phyloP scores from a whole-genome alignment of 2,888 invertebrate species.

The Tubulanus polymorphus region DNA sequence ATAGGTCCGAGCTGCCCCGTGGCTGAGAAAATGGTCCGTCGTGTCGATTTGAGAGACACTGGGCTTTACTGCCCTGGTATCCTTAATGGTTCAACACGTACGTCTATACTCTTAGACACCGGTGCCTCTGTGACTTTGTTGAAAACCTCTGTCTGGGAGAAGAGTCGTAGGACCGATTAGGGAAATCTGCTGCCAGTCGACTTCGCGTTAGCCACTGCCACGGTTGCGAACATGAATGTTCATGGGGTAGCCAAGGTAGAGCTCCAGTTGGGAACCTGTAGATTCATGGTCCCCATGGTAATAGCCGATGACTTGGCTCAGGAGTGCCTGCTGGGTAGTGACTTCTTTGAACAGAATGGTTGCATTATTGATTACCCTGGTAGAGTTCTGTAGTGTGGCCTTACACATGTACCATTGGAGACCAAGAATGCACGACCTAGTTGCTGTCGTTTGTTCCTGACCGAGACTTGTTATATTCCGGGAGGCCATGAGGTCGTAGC shows the following conservation, averaged over 20 bases:
- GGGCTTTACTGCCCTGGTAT: neutral
- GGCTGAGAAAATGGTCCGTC: no score
- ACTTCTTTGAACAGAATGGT: no score
- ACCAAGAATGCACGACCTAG: no score
- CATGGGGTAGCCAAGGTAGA: neutral
- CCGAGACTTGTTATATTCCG: no score
- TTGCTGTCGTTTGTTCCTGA: no score
- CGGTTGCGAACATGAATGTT: neutral
- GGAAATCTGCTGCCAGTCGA: neutral
- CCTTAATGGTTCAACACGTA: neutral
- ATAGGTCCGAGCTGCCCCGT: no score
- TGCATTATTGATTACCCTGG: no score
- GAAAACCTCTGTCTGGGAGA: neutral
- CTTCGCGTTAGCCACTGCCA: neutral
- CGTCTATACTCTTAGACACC: neutral
- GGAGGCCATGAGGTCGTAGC: no score
- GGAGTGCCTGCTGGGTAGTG: neutral
- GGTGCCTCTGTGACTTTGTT: slow-evolving; percentile 1
- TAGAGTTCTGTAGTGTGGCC: no score
- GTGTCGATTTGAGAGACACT: neutral
- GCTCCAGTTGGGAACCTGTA: neutral
- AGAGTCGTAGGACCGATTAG: neutral
- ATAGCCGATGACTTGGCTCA: neutral
- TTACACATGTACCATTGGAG: no score
- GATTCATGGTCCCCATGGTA: neutral